phyloP scores from a whole-genome alignment of 2,113 vertebrate species.

The Dolichallabes microphthalmus region DNA sequence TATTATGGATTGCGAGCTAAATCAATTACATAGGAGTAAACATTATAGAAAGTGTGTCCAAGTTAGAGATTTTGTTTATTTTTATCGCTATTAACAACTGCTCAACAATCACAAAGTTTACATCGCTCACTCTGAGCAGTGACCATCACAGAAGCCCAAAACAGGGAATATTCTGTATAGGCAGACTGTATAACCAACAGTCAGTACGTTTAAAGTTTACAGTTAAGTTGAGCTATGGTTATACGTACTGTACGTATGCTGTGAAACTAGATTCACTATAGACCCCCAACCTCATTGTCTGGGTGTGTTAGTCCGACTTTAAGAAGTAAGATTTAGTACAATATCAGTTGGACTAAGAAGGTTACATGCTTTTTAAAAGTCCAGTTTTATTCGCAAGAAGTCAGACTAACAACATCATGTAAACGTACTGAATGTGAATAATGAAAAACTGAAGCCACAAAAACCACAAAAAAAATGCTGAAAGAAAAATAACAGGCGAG shows the following conservation, averaged over 20 bases:
- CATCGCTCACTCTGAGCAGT: background rate
- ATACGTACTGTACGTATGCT: too few relatives aligned
- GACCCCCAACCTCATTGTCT: too few relatives aligned
- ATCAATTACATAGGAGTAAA: background rate
- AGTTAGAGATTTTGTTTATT: background rate
- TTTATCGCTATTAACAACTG: background rate
- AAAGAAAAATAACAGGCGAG: background rate
- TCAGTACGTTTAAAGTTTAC: too few relatives aligned
- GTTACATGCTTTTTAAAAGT: too few relatives aligned
- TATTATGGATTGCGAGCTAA: background rate
- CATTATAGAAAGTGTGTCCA: background rate
- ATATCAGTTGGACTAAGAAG: too few relatives aligned
- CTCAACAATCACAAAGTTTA: background rate
- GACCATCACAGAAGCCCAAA: background rate
- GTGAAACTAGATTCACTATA: too few relatives aligned
- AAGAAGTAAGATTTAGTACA: too few relatives aligned
- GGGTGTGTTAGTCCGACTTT: too few relatives aligned
- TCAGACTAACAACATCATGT: too few relatives aligned
- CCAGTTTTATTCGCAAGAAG: too few relatives aligned
- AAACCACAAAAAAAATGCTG: background rate
- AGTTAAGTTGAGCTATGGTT: too few relatives aligned
- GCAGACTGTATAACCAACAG: background rate
- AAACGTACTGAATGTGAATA: background rate
- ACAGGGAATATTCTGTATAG: background rate
- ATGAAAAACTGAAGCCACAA: background rate